Percentiles rank a stretch among this genome's conserved stretches.
phyloP scores from a whole-genome alignment of 2,113 vertebrate species.

The Oncorhynchus gorbuscha region DNA sequence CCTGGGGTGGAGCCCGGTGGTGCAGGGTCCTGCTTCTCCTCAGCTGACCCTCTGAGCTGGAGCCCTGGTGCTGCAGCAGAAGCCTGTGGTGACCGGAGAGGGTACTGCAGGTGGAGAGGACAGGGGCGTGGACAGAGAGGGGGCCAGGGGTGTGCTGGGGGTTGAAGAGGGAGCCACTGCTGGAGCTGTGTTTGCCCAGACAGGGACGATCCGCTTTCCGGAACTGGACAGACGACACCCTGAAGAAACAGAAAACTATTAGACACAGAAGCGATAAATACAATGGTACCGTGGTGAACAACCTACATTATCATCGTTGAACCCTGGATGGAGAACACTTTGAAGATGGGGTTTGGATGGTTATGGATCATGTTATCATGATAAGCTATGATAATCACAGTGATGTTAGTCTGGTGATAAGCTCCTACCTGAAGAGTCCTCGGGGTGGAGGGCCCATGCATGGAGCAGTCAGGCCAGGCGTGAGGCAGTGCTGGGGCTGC shows the following conservation, averaged over 20 bases:
- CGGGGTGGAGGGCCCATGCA: constrained; percentile 42
- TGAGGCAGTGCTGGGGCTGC: constrained; percentile 60
- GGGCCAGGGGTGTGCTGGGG: constrained; percentile 50
- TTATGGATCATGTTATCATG: neutral
- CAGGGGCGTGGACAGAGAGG: constrained; percentile 47
- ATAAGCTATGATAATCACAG: neutral
- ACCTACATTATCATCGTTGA: neutral
- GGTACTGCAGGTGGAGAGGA: constrained; percentile 73
- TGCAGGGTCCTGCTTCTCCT: constrained; percentile 75
- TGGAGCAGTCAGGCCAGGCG: constrained; percentile 40
- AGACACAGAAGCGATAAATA: neutral
- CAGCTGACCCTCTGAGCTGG: constrained; percentile 62
- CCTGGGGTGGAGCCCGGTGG: constrained; percentile 62
- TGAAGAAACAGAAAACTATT: constrained; percentile 31
- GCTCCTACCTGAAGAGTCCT: constrained; percentile 62
- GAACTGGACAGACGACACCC: constrained; percentile 73
- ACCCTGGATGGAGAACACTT: neutral
- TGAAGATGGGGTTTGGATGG: neutral
- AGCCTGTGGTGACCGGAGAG: constrained; percentile 70
- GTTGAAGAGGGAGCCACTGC: constrained; percentile 71
- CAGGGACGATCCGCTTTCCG: constrained; percentile 69
- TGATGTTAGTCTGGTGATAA: neutral
- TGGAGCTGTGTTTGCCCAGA: constrained; percentile 73
- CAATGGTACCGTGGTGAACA: neutral
- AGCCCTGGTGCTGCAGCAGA: constrained; percentile 52